Base-by-base conservation (phyloP, 2,797 vertebrate species). In the Bradypodion pumilum region DNA sequence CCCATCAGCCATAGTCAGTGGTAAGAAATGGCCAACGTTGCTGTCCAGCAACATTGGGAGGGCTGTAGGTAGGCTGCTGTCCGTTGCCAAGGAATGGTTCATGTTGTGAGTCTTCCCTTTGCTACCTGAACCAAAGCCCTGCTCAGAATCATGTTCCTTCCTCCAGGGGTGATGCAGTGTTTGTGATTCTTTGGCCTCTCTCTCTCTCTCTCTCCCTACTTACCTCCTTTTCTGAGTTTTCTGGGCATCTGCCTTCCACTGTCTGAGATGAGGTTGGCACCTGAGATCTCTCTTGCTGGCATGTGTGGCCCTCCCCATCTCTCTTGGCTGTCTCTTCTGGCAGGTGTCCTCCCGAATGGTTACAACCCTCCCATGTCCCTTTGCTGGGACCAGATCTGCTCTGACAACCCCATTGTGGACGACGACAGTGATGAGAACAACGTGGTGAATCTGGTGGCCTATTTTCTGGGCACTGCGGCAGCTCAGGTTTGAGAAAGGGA, bases 371-470 rank as follows among this genome's bases (percentile, higher is more conserved):
- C 98, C 0, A 1, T 77, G 0, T 91, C 96, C 6, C 96, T 99
- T 93, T 99, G 98, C 92, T 99, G 98, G 98, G 98, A 98, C 83
- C 95, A 97, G 90, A 92, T 90, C 5, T 99, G 98, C 81, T 35
- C 85, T 0, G 97, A 99, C 81, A 80, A 90, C 1, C 98, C 98
- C 0, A 93, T 99, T 82, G 96, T 97, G 89, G 98, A 99, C 0
- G 97, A 97, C 0, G 85, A 92, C 8, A 95, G 98, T 6, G 96
- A 97, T 2, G 97, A 98, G 88, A 98, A 98, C 84, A 99, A 99
- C 0, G 98, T 97, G 0, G 88, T 97, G 1, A 0, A 81, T 0
- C 85, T 98, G 21, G 95, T 98, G 32, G 1, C 0, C 3, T 88
- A 93, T 13, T 99, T 99, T 91, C 90, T 97, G 35, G 0, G 8